These are phyloP conservation scores for Tetragnatha versicolor DNA, from an alignment of 1,140 invertebrate genomes.

Conservation along the genomic window DNA sequence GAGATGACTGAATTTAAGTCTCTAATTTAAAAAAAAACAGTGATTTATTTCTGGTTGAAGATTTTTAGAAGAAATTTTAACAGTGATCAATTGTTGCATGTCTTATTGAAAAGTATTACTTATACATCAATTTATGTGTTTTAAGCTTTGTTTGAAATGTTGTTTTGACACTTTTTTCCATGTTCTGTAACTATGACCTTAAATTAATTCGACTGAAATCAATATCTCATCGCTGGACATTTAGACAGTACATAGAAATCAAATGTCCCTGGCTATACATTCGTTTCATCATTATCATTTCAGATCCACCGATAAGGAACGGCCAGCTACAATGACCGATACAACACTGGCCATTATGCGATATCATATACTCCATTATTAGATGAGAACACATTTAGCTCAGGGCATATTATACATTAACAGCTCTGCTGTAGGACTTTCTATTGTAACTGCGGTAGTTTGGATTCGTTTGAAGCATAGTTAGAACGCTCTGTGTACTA, in stretches of 20 bases:
- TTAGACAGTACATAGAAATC: constrained; percentile 1
- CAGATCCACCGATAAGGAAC: neutral
- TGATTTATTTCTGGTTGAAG: too few relatives aligned
- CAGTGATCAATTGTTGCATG: too few relatives aligned
- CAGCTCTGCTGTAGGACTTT: neutral
- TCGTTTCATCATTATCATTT: constrained; percentile 5
- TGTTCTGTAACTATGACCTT: neutral
- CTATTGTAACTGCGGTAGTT: neutral
- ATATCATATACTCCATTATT: constrained; percentile 40
- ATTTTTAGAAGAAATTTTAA: too few relatives aligned
- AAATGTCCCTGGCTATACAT: constrained; percentile 2
- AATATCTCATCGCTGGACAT: neutral
- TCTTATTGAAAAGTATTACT: too few relatives aligned
- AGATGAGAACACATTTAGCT: constrained; percentile 35
- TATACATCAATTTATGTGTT: too few relatives aligned
- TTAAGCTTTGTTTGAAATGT: too few relatives aligned
- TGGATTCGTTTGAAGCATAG: constrained; percentile 7
- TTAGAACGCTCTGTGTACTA: constrained; percentile 9
- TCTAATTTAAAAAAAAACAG: too few relatives aligned
- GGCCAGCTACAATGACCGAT: neutral
- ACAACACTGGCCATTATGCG: constrained; percentile 25
- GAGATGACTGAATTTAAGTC: too few relatives aligned
- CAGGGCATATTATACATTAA: constrained; percentile 24
- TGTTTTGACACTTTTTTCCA: neutral
- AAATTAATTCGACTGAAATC: neutral